Percentiles rank a stretch among this genome's conserved stretches.
phyloP scores from a whole-genome alignment of 1,140 invertebrate species.

The Sipha flava region DNA sequence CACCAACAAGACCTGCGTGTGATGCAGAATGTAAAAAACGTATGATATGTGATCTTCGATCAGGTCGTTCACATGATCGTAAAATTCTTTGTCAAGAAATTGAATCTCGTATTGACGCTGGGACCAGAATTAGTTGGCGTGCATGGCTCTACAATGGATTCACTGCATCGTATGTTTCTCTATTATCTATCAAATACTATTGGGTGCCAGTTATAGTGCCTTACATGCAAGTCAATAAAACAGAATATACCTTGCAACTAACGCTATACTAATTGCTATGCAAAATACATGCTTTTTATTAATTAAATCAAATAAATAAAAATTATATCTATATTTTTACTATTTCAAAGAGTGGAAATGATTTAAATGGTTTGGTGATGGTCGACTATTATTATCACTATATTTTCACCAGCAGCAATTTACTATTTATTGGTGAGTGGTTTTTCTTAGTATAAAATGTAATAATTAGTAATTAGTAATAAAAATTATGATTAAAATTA shows the following conservation, averaged over 20 bases:
- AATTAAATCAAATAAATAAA: background rate
- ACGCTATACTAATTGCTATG: background rate
- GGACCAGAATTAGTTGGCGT: slow-evolving; percentile 63
- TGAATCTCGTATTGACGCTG: slow-evolving; percentile 66
- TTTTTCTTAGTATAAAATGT: background rate
- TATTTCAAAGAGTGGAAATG: background rate
- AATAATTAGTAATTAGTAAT: background rate
- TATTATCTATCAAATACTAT: background rate
- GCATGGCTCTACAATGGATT: slow-evolving; percentile 78
- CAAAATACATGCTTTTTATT: background rate
- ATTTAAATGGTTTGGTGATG: background rate
- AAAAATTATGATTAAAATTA: too few species aligned
- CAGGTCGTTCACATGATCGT: slow-evolving; percentile 75
- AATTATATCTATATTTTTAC: background rate
- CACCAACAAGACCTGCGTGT: slow-evolving; percentile 64
- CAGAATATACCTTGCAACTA: background rate
- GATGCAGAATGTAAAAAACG: slow-evolving; percentile 75
- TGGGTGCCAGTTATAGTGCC: slow-evolving; percentile 2
- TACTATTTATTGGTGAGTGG: slow-evolving; percentile 15
- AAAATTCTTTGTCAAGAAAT: slow-evolving; percentile 70
- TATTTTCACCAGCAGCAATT: background rate
- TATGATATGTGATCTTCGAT: slow-evolving; percentile 72
- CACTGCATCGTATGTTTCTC: slow-evolving; percentile 68
- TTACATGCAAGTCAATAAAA: background rate
- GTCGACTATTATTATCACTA: background rate